Conservation (phyloP, 1,140 invertebrate species). For the Danaus plexippus region DNA sequence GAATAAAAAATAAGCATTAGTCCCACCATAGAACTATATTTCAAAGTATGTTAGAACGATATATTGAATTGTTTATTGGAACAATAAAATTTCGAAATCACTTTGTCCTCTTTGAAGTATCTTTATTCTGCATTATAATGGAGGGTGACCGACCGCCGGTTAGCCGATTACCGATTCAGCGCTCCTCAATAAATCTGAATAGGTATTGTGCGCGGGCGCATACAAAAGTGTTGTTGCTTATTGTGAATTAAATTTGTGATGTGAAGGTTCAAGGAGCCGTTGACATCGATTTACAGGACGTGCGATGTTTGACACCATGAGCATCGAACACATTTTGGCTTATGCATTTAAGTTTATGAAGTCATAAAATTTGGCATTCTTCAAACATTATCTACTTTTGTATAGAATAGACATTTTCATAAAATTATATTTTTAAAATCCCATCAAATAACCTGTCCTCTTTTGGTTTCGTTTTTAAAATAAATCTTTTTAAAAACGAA, state of each 20-base stretch:
- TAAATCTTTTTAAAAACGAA: no score
- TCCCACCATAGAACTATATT: not conserved
- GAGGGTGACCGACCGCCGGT: constrained; percentile 53
- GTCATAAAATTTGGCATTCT: not conserved
- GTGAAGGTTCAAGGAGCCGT: constrained; percentile 44
- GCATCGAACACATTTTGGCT: not conserved
- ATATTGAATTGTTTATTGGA: constrained; percentile 3
- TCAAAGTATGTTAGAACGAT: not conserved
- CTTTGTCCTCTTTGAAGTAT: constrained; percentile 37
- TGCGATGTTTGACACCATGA: constrained; percentile 38
- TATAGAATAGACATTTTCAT: constrained; percentile 2
- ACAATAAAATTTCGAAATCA: constrained; percentile 30
- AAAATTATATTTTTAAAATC: constrained; percentile 2
- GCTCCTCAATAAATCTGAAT: constrained; percentile 60
- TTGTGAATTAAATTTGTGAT: constrained; percentile 57
- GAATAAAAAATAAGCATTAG: not conserved
- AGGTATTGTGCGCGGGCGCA: constrained; percentile 60
- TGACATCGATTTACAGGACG: constrained; percentile 49
- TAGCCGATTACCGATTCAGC: constrained; percentile 54
- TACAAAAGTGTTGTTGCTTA: constrained; percentile 57
- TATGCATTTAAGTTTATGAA: not conserved
- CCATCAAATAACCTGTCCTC: no score
- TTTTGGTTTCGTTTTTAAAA: no score
- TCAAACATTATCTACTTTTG: no score
- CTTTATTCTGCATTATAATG: constrained; percentile 43